A percentile compares a stretch with the other conserved stretches of the same genome.
These are phyloP conservation scores for Propithecus perrieri DNA, from an alignment of 2,797 vertebrate genomes.

Conservation along the genomic window DNA sequence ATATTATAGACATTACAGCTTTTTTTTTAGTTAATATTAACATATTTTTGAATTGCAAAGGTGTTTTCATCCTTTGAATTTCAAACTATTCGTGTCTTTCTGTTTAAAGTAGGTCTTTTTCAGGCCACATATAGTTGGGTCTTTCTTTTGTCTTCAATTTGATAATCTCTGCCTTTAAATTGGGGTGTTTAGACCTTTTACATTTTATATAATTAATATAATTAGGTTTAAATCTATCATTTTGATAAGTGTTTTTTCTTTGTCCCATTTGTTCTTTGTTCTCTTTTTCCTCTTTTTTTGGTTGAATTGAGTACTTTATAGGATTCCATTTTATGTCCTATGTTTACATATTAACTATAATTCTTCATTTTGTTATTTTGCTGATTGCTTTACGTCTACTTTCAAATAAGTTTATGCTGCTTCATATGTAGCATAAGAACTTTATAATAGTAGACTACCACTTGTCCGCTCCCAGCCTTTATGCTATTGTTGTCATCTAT, in stretches of 20 bases:
- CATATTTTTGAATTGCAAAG: not conserved
- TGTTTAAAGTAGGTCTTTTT: not conserved
- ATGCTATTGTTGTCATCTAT: not conserved
- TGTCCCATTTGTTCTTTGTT: not conserved
- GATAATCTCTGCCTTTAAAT: not conserved
- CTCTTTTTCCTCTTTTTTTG: not conserved
- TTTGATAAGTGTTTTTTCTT: not conserved
- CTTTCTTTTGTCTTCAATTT: not conserved
- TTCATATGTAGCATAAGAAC: not conserved
- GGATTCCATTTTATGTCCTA: not conserved
- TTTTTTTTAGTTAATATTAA: not conserved
- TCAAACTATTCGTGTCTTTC: not conserved
- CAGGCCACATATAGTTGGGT: not conserved
- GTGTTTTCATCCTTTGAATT: not conserved
- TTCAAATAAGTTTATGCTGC: not conserved
- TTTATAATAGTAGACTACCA: not conserved
- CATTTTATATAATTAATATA: not conserved
- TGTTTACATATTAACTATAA: not conserved
- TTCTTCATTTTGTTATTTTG: constrained; percentile 4
- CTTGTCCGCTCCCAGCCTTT: not conserved
- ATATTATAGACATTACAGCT: not conserved
- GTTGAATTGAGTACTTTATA: not conserved
- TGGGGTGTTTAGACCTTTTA: not conserved
- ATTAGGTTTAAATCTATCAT: not conserved
- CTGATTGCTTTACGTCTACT: not conserved